A percentile compares a stretch with the other conserved stretches of the same genome.
Conservation (phyloP, 1,140 invertebrate genomes). For the Copidosoma floridanum region DNA sequence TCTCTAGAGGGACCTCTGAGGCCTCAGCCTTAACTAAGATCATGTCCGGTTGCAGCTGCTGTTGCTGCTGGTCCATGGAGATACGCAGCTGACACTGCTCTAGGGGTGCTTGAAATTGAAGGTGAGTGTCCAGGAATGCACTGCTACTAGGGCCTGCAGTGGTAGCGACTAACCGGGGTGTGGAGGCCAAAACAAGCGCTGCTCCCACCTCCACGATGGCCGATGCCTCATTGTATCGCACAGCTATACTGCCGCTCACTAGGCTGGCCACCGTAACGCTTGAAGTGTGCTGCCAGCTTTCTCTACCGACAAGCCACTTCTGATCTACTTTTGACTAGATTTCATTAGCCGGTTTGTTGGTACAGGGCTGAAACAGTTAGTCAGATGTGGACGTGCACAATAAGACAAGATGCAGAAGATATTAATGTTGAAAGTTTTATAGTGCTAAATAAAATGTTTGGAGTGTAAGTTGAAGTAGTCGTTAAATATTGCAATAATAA, state of each 20-base stretch:
- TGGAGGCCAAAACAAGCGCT: conserved; percentile 48
- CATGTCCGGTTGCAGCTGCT: conserved; percentile 44
- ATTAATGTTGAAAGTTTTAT: too few species aligned
- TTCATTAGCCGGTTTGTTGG: too few species aligned
- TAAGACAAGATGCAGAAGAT: too few species aligned
- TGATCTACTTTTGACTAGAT: too few species aligned
- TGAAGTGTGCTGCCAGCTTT: too few species aligned
- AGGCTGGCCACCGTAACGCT: conserved; percentile 56
- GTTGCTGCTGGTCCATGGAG: not conserved
- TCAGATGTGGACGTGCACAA: too few species aligned
- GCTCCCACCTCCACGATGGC: conserved; percentile 45
- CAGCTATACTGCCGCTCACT: conserved; percentile 51
- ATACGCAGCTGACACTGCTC: conserved; percentile 17
- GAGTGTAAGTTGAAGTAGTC: too few species aligned
- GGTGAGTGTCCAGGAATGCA: conserved; percentile 28
- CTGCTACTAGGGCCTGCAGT: conserved; percentile 16
- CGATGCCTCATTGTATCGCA: conserved; percentile 55
- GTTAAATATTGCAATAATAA: too few species aligned
- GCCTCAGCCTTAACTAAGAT: conserved; percentile 47
- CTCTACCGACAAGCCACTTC: too few species aligned
- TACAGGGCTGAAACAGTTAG: too few species aligned
- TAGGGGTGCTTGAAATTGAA: conserved; percentile 35
- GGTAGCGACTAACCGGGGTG: conserved; percentile 45
- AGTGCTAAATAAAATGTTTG: too few species aligned
- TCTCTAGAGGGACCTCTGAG: conserved; percentile 38